Base-by-base conservation (phyloP, 2,888 invertebrate genomes). In the Agonum fuliginosum region DNA sequence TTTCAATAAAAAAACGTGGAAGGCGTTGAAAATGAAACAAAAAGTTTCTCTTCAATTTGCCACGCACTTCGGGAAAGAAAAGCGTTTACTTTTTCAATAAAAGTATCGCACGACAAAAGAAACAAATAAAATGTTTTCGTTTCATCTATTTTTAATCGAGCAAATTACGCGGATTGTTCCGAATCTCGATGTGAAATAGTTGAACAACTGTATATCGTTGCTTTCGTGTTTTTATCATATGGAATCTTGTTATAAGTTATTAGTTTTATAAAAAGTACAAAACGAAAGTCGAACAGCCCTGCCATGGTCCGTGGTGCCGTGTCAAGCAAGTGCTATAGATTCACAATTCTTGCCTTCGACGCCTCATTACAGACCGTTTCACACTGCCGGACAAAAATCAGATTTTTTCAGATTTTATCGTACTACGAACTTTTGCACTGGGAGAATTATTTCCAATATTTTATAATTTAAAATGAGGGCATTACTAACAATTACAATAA, bases 221-320 rank as follows among this genome's bases (percentile, higher is more conserved):
- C 72, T 48, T 73, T 72, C 65, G 54, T 73, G 73, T 78, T 77
- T 71, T 72, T 76, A 77, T 79, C 73, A 58, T 67, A 72, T 34
- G 73, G 71, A 75, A 77, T 78, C 78, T 79, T 77, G 79, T 79
- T 79, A 75, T 78, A 77, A 80, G 76, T 79, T 78, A 78, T 79
- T 78, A 74, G 78, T 78, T 74, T 70, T 48, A 62, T 58, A 80
- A 80, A 80, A 79, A 77, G 71, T 70, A 76, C 54, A 73, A 79
- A 79, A 79, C 78, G 76, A 79, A 79, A 75, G 74, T 70, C 27
- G 46, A 71, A 76, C 67, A 78, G 73, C 70, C 76, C 74, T 72
- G 58, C n/a, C n/a, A n/a, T n/a, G n/a, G n/a, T n/a, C n/a, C n/a
- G n/a, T n/a, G n/a, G n/a, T n/a, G n/a, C 27, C 62, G 78, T 24